These are phyloP conservation scores for Physeter macrocephalus DNA, from an alignment of 2,113 vertebrate genomes.

Conservation along the genomic window DNA sequence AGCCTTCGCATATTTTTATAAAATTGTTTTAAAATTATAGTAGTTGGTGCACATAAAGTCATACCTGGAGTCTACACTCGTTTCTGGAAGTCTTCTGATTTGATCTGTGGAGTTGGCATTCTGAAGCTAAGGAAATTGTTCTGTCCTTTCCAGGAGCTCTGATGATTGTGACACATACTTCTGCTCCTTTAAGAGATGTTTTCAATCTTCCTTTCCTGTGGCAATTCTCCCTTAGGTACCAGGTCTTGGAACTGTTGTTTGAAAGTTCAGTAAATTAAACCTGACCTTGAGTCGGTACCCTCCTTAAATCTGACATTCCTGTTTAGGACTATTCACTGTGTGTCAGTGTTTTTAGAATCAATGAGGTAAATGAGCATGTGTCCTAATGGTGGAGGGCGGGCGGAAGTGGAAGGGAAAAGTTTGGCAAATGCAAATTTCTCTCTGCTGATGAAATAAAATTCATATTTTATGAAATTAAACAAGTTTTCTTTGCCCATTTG, in stretches of 20 bases:
- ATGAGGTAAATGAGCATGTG: background rate
- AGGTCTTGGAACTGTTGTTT: background rate
- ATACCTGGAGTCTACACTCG: background rate
- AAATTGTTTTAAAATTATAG: background rate
- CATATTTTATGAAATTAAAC: background rate
- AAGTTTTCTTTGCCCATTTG: background rate
- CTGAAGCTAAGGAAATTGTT: background rate
- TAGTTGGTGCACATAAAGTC: background rate
- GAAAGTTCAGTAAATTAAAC: background rate
- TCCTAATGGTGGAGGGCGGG: too few relatives aligned
- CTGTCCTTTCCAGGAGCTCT: background rate
- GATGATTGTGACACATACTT: background rate
- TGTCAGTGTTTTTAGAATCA: background rate
- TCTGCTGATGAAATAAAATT: too few relatives aligned
- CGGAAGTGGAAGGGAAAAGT: background rate
- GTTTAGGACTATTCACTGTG: background rate
- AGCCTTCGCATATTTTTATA: background rate
- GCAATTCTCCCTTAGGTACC: background rate
- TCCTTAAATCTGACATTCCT: background rate
- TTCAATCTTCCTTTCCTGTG: background rate
- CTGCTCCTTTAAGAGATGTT: background rate
- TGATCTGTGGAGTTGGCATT: background rate
- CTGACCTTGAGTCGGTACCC: background rate
- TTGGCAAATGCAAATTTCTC: background rate
- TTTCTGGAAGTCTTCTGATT: background rate